Conservation (phyloP, 2,797 vertebrate species). For the Sebastes melanostomus region DNA sequence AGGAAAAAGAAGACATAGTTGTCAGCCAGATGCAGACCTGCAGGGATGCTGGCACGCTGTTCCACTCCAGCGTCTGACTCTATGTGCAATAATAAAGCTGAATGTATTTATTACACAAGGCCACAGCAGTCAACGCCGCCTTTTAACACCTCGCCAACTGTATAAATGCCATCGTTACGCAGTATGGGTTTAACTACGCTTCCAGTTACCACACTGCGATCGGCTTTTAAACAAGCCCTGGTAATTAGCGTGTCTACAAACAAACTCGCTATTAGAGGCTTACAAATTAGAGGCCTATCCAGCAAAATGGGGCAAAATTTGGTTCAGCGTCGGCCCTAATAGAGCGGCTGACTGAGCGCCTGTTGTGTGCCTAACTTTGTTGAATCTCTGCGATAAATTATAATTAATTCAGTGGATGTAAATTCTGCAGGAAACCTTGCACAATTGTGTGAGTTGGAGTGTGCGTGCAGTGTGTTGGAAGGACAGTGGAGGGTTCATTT, state of each 20-base stretch:
- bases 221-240: constrained; percentile 48
- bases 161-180: constrained; percentile 42
- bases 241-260: constrained; percentile 64
- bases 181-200: constrained; percentile 42
- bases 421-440: constrained; percentile 25
- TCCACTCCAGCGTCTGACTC: constrained; percentile 19
- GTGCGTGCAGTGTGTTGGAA: constrained; percentile 13
- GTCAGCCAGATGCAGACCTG: constrained; percentile 23
- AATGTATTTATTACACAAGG: constrained; percentile 45
- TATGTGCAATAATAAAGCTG: constrained; percentile 24
- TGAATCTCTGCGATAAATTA: constrained; percentile 29
- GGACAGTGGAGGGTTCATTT: constrained; percentile 43
- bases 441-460: constrained; percentile 13
- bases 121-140: constrained; percentile 38
- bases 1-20: constrained; percentile 1
- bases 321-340: constrained; percentile 34
- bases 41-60: constrained; percentile 23
- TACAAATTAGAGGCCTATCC: constrained; percentile 51
- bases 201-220: constrained; percentile 47
- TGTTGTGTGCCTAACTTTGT: constrained; percentile 24
- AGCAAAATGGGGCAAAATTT: constrained; percentile 48
- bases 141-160: constrained; percentile 47
- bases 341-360: constrained; percentile 11
- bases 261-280: constrained; percentile 54
- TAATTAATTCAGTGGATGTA: constrained; percentile 36